Evolutionary conservation across 2,113 vertebrate species (phyloP).

Genomic region (Progne subis): DNA sequence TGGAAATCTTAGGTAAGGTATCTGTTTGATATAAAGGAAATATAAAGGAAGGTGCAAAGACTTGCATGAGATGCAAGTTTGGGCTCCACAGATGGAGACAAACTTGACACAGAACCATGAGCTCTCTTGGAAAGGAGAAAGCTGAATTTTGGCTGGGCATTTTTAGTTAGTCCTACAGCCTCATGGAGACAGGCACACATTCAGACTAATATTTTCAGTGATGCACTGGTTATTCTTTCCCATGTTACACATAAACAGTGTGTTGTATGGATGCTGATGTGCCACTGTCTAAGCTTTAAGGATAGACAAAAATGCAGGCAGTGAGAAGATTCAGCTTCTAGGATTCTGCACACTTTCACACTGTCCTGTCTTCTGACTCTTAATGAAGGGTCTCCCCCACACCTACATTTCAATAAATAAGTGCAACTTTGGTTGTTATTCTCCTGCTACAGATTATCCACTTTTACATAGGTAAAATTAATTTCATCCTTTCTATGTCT

Average conservation of each 20-base stretch:
- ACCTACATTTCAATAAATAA: not conserved
- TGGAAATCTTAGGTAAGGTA: not conserved
- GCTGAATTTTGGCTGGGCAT: not conserved
- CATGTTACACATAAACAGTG: not conserved
- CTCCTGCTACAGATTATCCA: not conserved
- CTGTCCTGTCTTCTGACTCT: not conserved
- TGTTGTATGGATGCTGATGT: not conserved
- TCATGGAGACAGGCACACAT: not conserved
- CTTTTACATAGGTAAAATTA: not conserved
- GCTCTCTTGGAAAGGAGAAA: not conserved
- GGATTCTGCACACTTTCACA: not conserved
- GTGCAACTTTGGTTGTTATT: not conserved
- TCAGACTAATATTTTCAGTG: not conserved
- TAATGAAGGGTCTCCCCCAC: not conserved
- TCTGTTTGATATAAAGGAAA: not conserved
- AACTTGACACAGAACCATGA: not conserved
- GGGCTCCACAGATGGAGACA: not conserved
- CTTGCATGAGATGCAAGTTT: not conserved
- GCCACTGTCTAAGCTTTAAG: not conserved
- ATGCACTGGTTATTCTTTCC: not conserved
- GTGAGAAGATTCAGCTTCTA: not conserved
- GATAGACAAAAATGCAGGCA: not conserved
- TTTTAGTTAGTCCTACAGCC: not conserved
- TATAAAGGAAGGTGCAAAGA: not conserved
- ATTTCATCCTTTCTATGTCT: not conserved